Percentiles rank a stretch among this genome's conserved stretches.
These are phyloP conservation scores for Centrocercus urophasianus DNA, from an alignment of 2,113 vertebrate species.

Conservation along the genomic window DNA sequence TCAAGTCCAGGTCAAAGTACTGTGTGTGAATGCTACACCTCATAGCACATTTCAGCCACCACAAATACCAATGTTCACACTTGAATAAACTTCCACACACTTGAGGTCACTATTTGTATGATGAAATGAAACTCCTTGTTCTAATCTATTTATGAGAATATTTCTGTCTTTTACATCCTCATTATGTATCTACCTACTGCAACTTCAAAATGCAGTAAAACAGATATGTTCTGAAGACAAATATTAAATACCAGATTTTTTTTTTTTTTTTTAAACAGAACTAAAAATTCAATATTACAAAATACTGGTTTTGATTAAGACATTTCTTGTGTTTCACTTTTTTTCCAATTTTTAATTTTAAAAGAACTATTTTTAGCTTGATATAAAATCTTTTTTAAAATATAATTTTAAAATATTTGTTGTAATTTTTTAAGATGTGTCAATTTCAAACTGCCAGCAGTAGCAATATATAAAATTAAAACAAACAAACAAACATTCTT, in stretches of 20 bases:
- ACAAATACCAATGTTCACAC: background rate
- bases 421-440: background rate
- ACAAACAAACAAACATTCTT: rapidly evolving
- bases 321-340: background rate
- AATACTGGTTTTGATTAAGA: rapidly evolving
- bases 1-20: background rate
- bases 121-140: background rate
- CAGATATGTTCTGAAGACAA: background rate
- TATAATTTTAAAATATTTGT: background rate
- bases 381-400: background rate
- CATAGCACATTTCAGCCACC: background rate
- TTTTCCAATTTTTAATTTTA: background rate
- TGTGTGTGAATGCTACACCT: background rate
- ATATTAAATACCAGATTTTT: background rate
- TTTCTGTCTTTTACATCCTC: background rate
- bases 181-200: background rate
- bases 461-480: background rate
- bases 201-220: background rate
- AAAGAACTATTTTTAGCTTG: background rate
- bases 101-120: background rate
- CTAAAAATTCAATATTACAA: background rate
- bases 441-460: background rate
- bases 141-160: background rate
- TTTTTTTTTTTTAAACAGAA: background rate
- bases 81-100: background rate